Evolutionary conservation across 1,140 invertebrate genomes (phyloP).

Genomic region (Drosophila trapezifrons): DNA sequence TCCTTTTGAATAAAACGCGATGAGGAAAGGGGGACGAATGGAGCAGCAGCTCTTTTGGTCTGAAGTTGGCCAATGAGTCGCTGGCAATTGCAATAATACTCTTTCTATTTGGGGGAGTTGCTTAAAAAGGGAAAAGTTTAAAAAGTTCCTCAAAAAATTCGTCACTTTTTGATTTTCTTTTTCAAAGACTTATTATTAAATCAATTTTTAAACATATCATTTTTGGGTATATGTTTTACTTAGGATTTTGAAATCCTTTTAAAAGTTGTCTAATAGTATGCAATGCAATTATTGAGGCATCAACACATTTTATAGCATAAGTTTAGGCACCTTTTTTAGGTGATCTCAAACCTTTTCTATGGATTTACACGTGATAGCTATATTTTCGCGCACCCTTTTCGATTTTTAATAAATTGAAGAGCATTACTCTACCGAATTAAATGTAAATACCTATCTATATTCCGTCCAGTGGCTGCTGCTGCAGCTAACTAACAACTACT

Average conservation of each 20-base stretch:
- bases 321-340: not conserved
- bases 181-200: no score
- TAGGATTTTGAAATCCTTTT: no score
- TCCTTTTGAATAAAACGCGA: conserved; percentile 67
- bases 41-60: conserved; percentile 26
- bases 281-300: no score
- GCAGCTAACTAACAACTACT: conserved; percentile 1
- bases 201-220: no score
- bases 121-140: not conserved
- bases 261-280: no score
- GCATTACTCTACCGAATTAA: not conserved
- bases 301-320: not conserved
- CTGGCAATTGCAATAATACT: conserved; percentile 36
- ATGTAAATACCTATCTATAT: not conserved
- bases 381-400: no score
- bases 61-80: conserved; percentile 43
- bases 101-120: not conserved
- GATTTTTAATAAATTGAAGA: not conserved
- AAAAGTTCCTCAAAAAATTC: not conserved
- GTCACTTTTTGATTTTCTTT: not conserved
- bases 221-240: no score
- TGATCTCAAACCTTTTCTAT: no score
- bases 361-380: no score
- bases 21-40: not conserved
- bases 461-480: conserved; percentile 6